Evolutionary conservation across 2,797 vertebrate genomes (phyloP), one percentile per base, ranked within the genome.

Genomic region (Hephaestus fuliginosus): DNA sequence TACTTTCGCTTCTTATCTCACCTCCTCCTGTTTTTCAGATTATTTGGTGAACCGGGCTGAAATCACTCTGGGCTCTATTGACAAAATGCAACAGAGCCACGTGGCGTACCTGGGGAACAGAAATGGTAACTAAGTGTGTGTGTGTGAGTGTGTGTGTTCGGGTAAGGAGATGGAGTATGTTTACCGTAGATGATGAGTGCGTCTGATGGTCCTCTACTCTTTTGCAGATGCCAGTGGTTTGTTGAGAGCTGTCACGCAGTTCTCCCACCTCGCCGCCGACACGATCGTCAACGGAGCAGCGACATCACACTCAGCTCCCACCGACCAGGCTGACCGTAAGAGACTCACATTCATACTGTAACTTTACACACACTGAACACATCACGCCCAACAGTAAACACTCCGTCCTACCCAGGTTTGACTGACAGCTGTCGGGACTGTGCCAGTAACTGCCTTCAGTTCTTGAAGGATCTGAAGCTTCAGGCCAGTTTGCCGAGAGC

Each of bases 271-370:
- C 56, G 94, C 97, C 8, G 95, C 97, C 0, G 97, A 98, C 91
- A 96, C 97, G 57, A 97, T 99, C 2, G 84, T 97, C 22, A 97
- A 98, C 1, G 97, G 96, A 62, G 95, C 96, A 0, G 95, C 96
- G 0, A 96, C 97, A 1, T 96, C 97, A 1, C 97, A 98, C 58
- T 91, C 95, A 12, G 96, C 96, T 55, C 97, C 97, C 0, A 94
- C 96, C 0, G 97, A 98, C 90, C 95, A 97, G 0, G 97, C 97
- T 0, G 97, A 99, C 90, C 76, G 97, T 98, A 85, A 95, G 96
- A 93, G 13, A 60, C 43, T 0, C 71, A 46, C 76, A 46, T 8
- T 8, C 9, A 44, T 67, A 15, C 33, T 12, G 22, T 12, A 4
- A 8, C 33, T n/a, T 28, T 12, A 0, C 1, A 18, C 8, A 7